These are phyloP conservation scores for Aelia acuminata DNA, from an alignment of 2,888 invertebrate genomes.

Conservation along the genomic window DNA sequence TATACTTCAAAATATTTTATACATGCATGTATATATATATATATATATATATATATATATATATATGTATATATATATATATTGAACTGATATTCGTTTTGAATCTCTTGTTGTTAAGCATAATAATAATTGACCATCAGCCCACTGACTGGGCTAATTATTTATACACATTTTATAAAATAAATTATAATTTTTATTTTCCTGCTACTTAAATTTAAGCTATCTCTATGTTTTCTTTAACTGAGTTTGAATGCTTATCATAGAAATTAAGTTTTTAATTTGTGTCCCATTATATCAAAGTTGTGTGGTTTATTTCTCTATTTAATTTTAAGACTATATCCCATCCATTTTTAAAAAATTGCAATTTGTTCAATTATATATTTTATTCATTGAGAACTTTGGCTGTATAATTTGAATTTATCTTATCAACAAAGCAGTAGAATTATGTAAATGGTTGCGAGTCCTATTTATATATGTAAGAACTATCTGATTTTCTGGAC, in stretches of 20 bases:
- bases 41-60: too few relatives aligned
- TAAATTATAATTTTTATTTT: neutral
- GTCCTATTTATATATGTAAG: neutral
- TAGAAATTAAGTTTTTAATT: neutral
- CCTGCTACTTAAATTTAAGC: neutral
- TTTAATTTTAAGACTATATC: neutral
- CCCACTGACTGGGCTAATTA: neutral
- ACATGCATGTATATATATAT: too few relatives aligned
- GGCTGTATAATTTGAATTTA: neutral
- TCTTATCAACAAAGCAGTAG: neutral
- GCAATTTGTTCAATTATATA: neutral
- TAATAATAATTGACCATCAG: neutral
- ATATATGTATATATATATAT: neutral
- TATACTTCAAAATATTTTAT: neutral
- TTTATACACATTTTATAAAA: neutral
- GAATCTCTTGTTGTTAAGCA: neutral
- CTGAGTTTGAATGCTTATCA: neutral
- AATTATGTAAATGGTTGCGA: neutral
- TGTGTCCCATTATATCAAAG: neutral
- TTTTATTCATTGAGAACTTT: neutral
- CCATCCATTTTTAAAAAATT: neutral
- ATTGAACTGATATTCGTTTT: neutral
- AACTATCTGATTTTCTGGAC: neutral
- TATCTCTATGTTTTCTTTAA: neutral
- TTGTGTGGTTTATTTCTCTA: neutral